A percentile compares a stretch with the other conserved stretches of the same genome.
Evolutionary conservation across 30 jellyfish, hydroid and myxozoan species (phyloP).

Genomic region (Nemopilema nomurai): DNA sequence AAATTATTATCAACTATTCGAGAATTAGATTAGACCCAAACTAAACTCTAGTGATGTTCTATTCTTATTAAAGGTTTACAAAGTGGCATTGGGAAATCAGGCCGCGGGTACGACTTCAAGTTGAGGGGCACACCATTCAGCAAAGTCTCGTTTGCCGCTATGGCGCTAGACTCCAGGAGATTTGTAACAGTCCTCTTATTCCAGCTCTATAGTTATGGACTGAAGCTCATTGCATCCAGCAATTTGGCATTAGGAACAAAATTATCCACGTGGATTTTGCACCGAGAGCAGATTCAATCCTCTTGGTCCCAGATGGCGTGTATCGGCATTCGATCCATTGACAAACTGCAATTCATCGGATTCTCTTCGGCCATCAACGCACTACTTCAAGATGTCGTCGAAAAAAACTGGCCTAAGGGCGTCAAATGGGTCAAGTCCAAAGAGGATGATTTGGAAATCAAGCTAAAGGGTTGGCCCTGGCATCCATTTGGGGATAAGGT

Average conservation of each 20-base stretch:
- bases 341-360: background rate
- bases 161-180: slow-evolving; percentile 3
- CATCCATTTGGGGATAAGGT: slow-evolving; percentile 27
- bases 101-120: slow-evolving; percentile 13
- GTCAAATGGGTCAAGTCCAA: background rate
- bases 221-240: slow-evolving; percentile 22
- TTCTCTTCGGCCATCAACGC: background rate
- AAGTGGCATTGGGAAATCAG: background rate
- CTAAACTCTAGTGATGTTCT: background rate
- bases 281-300: slow-evolving; percentile 13
- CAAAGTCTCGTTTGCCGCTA: background rate
- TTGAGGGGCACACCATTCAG: slow-evolving; percentile 18
- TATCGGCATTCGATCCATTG: slow-evolving; percentile 1
- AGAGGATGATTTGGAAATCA: slow-evolving; percentile 27
- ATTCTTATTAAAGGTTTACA: background rate
- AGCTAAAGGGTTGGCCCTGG: slow-evolving; percentile 76
- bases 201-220: slow-evolving; percentile 14
- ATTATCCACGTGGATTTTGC: slow-evolving; percentile 22
- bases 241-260: background rate
- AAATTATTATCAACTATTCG: too few relatives aligned
- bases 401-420: slow-evolving; percentile 28
- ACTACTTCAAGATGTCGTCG: background rate
- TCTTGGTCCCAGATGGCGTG: slow-evolving; percentile 13
- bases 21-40: too few relatives aligned
- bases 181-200: slow-evolving; percentile 17